Conservation (phyloP, 2,797 vertebrate genomes). For the Adrianichthys oophorus region DNA sequence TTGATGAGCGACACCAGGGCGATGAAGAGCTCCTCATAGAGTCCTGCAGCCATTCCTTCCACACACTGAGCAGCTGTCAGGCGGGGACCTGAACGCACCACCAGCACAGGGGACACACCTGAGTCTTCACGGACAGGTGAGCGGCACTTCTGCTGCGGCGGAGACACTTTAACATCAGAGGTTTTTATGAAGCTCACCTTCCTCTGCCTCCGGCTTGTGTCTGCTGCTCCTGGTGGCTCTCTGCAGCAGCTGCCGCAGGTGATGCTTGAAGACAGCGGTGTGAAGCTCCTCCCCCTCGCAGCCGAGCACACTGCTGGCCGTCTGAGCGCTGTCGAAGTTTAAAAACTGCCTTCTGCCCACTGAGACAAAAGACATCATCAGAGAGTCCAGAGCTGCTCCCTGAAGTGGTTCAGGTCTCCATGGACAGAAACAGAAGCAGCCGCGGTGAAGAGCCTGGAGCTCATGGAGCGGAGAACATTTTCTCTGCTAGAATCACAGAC, state of each 20-base stretch:
- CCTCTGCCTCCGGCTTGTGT: constrained; percentile 70
- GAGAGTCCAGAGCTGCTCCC: background rate
- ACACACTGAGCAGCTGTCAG: constrained; percentile 88
- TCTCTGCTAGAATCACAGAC: no score
- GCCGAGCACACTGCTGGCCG: constrained; percentile 83
- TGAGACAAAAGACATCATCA: constrained; percentile 49
- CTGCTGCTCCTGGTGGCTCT: constrained; percentile 75
- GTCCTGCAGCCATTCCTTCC: constrained; percentile 89
- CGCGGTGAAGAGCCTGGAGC: no score
- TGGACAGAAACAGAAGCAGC: no score
- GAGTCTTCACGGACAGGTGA: background rate
- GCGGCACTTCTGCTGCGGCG: no score
- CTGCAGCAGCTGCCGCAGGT: constrained; percentile 87
- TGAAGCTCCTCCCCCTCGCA: constrained; percentile 90
- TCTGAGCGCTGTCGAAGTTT: constrained; percentile 85
- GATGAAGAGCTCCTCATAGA: constrained; percentile 92
- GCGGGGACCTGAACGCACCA: constrained; percentile 79
- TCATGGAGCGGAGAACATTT: no score
- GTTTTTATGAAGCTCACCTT: constrained; percentile 53
- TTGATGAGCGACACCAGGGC: constrained; percentile 89
- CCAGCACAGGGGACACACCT: background rate
- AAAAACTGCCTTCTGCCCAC: constrained; percentile 94
- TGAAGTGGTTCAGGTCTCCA: no score
- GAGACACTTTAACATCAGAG: no score
- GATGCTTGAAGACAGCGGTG: constrained; percentile 92